Conservation (phyloP, 1,140 invertebrate genomes). For the Pachypeltis micranthus region DNA sequence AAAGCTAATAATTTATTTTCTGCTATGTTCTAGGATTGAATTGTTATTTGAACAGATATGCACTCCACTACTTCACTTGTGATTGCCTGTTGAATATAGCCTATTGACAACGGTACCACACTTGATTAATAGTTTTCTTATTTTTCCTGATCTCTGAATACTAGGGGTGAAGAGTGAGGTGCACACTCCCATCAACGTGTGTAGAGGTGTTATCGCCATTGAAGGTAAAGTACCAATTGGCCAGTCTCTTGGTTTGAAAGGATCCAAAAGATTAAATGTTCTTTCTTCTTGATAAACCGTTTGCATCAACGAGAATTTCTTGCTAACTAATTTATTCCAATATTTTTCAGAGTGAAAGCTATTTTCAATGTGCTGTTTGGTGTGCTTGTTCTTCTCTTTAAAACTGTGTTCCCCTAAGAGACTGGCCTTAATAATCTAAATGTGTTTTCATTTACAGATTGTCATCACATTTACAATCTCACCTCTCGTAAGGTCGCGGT, state of each 20-base stretch:
- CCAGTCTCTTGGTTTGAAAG: constrained; percentile 17
- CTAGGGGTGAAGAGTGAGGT: constrained; percentile 15
- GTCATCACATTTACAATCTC: not conserved
- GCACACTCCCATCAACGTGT: constrained; percentile 8
- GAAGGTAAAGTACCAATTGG: constrained; percentile 21
- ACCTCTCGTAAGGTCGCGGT: not conserved
- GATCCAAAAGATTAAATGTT: no score
- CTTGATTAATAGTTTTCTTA: constrained; percentile 22
- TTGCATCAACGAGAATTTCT: no score
- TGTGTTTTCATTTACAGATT: not conserved
- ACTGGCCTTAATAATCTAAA: constrained; percentile 4
- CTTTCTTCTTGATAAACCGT: no score
- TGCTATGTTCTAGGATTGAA: constrained; percentile 7
- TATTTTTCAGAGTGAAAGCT: no score
- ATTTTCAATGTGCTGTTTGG: no score
- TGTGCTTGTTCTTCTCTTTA: not conserved
- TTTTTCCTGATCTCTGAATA: constrained; percentile 21
- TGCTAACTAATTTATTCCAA: no score
- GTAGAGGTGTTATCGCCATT: constrained; percentile 17
- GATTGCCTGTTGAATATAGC: not conserved
- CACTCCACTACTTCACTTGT: constrained; percentile 5
- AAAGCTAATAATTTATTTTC: constrained; percentile 1
- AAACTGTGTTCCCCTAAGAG: not conserved
- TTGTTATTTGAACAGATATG: not conserved
- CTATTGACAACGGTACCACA: constrained; percentile 4